These are phyloP conservation scores for Phylloscopus trochiloides DNA, from an alignment of 2,113 vertebrate genomes.

Conservation along the genomic window DNA sequence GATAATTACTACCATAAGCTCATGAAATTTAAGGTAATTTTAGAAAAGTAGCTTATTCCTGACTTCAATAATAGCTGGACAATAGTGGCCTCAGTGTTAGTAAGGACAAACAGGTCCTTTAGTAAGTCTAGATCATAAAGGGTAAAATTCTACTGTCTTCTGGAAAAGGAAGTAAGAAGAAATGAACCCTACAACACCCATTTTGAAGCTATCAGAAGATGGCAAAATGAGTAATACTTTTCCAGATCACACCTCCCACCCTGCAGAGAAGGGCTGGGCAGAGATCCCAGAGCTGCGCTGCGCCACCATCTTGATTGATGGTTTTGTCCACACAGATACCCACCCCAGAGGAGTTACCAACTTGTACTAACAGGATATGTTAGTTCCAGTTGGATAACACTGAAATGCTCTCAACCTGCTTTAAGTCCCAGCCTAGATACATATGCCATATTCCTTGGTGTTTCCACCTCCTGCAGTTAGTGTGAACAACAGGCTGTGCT, in stretches of 20 bases:
- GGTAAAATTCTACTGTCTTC: background rate
- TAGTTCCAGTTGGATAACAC: background rate
- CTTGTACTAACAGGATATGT: background rate
- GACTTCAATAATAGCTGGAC: background rate
- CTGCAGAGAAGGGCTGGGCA: background rate
- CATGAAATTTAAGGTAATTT: background rate
- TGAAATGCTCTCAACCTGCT: background rate
- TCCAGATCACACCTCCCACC: background rate
- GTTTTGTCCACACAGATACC: background rate
- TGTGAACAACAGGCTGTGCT: accelerated
- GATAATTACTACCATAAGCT: background rate
- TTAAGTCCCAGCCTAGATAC: background rate
- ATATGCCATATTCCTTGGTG: accelerated
- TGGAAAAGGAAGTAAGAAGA: background rate
- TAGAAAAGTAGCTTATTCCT: background rate
- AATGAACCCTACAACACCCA: background rate
- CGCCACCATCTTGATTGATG: accelerated
- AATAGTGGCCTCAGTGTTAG: background rate
- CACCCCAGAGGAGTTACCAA: background rate
- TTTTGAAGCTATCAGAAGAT: background rate
- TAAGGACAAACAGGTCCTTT: background rate
- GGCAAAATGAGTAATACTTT: background rate
- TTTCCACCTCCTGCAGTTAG: background rate
- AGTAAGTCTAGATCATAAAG: background rate
- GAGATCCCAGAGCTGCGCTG: background rate